phyloP scores from a whole-genome alignment of 2,113 vertebrate species.

The Ceyx cyanopectus region DNA sequence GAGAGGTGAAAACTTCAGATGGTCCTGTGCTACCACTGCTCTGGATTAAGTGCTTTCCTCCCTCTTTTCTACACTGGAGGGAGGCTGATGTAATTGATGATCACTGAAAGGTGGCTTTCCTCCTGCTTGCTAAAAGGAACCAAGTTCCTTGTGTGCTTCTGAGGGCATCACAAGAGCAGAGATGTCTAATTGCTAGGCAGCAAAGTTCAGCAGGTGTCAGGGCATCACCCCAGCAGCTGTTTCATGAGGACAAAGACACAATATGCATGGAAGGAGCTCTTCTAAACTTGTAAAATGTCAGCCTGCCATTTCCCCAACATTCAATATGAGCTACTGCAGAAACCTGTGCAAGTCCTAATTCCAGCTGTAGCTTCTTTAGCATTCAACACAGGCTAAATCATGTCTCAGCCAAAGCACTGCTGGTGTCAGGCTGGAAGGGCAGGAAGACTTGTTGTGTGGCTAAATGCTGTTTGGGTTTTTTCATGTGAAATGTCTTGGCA shows the following conservation, averaged over 20 bases:
- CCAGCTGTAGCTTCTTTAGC: neutral
- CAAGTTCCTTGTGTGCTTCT: neutral
- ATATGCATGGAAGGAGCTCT: neutral
- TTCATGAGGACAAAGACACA: slow-evolving; percentile 21
- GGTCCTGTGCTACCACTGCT: neutral
- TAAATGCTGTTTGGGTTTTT: neutral
- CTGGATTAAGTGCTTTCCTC: neutral
- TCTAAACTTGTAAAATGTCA: neutral
- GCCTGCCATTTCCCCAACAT: neutral
- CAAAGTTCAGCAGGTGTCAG: slow-evolving; percentile 23
- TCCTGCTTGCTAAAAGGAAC: slow-evolving; percentile 11
- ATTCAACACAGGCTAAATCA: neutral
- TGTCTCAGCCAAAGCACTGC: neutral
- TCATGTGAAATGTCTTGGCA: neutral
- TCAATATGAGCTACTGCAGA: neutral
- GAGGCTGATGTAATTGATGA: neutral
- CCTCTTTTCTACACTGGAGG: neutral
- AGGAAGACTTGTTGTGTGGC: neutral
- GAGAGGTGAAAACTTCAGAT: neutral
- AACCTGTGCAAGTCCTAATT: neutral
- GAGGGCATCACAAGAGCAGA: neutral
- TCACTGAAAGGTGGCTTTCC: slow-evolving; percentile 10
- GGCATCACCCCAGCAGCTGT: neutral
- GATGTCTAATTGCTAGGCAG: slow-evolving; percentile 22
- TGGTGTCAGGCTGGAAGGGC: neutral